Evolutionary conservation across 1,140 invertebrate species (phyloP), one percentile per base, ranked within the genome.

Genomic region (Charaxes varanes): DNA sequence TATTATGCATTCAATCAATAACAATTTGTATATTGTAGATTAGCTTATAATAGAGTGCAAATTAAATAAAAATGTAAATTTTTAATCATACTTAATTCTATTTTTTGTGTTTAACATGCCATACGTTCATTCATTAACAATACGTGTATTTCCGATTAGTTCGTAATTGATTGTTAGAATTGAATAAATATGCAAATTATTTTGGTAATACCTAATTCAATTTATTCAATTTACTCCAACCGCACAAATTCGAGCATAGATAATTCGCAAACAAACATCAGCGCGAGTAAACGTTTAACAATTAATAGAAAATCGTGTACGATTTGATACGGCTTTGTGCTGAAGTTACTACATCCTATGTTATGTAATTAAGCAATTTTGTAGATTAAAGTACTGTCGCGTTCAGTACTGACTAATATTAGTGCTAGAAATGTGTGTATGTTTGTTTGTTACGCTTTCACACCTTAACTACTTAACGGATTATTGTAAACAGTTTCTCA

Each of bases 301-400:
- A 36, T 44, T 24, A 17, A 8, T 22, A 11, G 22, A 28, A 36
- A 36, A 44, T 36, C 33, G 18, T 31, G 24, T 28, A 6, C 26
- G 19, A 44, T 44, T 43, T 34, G 33, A 19, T 30, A 19, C 33
- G 41, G n/a, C 17, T 17, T 18, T 21, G 12, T 33, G 18, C 10
- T n/a, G 31, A 23, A 44, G 36, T 35, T 35, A n/a, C 32, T 18
- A 36, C 33, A 31, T 18, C n/a, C n/a, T n/a, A 26, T 23, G 40
- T 17, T 36, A 14, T 10, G 10, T 16, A 19, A 49, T 43, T 21
- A 21, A 49, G 34, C 35, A 30, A 35, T 34, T 34, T 23, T 12
- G 6, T 30, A 33, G 18, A n/a, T n/a, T n/a, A n/a, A n/a, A 15
- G 19, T 35, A 35, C 19, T n/a, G 34, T 15, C 28, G 22, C n/a